Conservation (phyloP, 2,888 invertebrate species). For the Plemyria rubiginata region DNA sequence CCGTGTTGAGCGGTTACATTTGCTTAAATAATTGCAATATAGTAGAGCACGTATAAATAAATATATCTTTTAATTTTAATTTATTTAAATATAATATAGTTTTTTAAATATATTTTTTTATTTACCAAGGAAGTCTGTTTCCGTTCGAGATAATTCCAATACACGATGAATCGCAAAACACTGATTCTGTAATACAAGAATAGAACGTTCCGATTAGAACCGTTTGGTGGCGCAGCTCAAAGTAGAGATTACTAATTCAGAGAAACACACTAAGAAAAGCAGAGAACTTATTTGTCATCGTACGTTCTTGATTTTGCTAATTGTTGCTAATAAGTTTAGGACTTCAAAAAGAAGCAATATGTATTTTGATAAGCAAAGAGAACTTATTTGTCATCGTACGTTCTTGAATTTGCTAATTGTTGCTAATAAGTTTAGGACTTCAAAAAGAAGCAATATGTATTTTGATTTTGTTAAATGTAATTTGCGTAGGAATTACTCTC, state of each 20-base stretch:
- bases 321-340: background rate
- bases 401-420: background rate
- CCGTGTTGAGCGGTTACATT: too few relatives aligned
- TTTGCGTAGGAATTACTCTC: background rate
- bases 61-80: too few relatives aligned
- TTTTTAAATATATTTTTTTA: too few relatives aligned
- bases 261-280: conserved; percentile 8
- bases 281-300: background rate
- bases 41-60: too few relatives aligned
- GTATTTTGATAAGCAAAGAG: too few relatives aligned
- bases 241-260: conserved; percentile 28
- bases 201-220: too few relatives aligned
- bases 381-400: background rate
- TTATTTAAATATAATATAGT: too few relatives aligned
- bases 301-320: background rate
- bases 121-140: conserved; percentile 13
- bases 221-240: conserved; percentile 9
- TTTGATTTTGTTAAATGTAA: too few relatives aligned
- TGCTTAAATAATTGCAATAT: too few relatives aligned
- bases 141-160: background rate
- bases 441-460: background rate
- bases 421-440: background rate
- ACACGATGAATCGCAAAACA: background rate
- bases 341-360: background rate
- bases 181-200: conserved; percentile 4